Evolutionary conservation across 2,888 invertebrate genomes (phyloP).

Genomic region (Ophion obscuratus): DNA sequence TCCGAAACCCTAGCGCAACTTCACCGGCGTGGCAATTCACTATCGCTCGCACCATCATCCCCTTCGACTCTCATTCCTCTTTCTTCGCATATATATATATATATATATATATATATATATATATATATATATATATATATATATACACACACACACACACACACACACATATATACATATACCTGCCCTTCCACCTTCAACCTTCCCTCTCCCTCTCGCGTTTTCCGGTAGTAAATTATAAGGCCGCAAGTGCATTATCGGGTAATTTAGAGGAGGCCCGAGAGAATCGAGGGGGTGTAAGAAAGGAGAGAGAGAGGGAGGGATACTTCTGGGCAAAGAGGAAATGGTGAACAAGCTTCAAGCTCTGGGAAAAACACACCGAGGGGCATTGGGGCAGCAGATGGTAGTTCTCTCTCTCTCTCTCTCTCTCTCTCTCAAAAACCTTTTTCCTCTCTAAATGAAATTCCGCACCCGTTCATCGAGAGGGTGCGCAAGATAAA

Average conservation of each 20-base stretch:
- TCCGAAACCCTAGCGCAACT: background rate
- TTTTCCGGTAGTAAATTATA: conserved; percentile 73
- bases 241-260: conserved; percentile 76
- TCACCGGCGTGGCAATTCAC: conserved; percentile 50
- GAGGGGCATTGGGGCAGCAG: conserved; percentile 10
- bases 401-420: background rate
- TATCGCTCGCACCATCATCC: conserved; percentile 52
- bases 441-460: background rate
- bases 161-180: conserved; percentile 1
- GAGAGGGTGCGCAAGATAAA: background rate
- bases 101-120: conserved; percentile 61
- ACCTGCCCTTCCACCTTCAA: conserved; percentile 24
- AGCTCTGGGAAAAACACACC: conserved; percentile 21
- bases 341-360: conserved; percentile 52
- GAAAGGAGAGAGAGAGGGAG: conserved; percentile 63
- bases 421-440: background rate
- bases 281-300: conserved; percentile 63
- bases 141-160: conserved; percentile 35
- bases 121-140: conserved; percentile 33
- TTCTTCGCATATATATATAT: conserved; percentile 17
- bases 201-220: conserved; percentile 9
- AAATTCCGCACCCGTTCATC: background rate
- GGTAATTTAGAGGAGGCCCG: conserved; percentile 74
- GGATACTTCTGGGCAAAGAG: conserved; percentile 31
- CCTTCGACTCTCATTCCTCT: conserved; percentile 37